These are phyloP conservation scores for Champsocephalus gunnari DNA, from an alignment of 2,797 vertebrate genomes.

Conservation along the genomic window DNA sequence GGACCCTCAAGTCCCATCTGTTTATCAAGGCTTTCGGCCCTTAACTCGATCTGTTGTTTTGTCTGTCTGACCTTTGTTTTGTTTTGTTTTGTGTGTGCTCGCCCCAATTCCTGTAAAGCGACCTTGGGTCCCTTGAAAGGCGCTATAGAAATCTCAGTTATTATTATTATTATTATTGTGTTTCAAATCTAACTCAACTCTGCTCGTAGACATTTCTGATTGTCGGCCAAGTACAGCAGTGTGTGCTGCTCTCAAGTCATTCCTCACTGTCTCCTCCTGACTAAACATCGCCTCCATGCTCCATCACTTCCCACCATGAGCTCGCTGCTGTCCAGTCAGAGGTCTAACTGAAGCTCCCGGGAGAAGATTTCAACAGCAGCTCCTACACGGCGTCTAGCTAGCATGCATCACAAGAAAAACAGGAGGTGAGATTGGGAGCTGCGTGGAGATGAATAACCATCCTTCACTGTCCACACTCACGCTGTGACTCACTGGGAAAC, in stretches of 20 bases:
- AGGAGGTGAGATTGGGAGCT: background rate
- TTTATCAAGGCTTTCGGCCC: too few species aligned
- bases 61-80: too few species aligned
- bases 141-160: too few species aligned
- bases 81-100: too few species aligned
- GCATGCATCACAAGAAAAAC: conserved; percentile 24
- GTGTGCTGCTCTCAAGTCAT: conserved; percentile 27
- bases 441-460: conserved; percentile 51
- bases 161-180: too few species aligned
- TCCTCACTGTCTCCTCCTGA: conserved; percentile 54
- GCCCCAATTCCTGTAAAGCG: too few species aligned
- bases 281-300: conserved; percentile 49
- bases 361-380: conserved; percentile 44
- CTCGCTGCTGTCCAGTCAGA: conserved; percentile 47
- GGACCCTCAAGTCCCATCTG: too few species aligned
- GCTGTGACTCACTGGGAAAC: conserved; percentile 61
- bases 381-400: background rate
- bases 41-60: too few species aligned
- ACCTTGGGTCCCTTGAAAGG: too few species aligned
- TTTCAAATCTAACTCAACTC: too few species aligned
- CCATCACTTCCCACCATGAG: conserved; percentile 52
- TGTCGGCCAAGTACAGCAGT: conserved; percentile 43
- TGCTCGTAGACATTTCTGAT: conserved; percentile 12
- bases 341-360: conserved; percentile 48
- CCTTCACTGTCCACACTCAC: conserved; percentile 32